A percentile compares a stretch with the other conserved stretches of the same genome.
Evolutionary conservation across 1,140 invertebrate genomes (phyloP).

Genomic region (Drosophila nigrodunni): DNA sequence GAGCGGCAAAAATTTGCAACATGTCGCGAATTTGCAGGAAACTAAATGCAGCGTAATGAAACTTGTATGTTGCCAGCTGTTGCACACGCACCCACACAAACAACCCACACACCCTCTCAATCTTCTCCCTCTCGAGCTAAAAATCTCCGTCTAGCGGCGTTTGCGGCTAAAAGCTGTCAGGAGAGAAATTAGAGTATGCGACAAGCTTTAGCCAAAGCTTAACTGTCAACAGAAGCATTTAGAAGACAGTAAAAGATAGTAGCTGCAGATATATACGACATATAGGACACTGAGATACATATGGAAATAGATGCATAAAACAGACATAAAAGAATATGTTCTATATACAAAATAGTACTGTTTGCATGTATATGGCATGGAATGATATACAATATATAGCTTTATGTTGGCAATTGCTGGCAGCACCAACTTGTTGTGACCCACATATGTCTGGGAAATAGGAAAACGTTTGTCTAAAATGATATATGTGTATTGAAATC

Average conservation of each 20-base stretch:
- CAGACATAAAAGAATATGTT: not conserved
- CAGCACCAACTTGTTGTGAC: constrained; percentile 18
- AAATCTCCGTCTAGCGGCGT: constrained; percentile 1
- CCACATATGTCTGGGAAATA: constrained; percentile 8
- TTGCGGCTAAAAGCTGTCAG: constrained; percentile 45
- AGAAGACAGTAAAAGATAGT: constrained; percentile 9
- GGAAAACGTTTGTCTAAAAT: constrained; percentile 15
- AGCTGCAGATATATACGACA: constrained; percentile 25
- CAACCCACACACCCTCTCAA: not conserved
- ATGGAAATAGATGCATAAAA: not conserved
- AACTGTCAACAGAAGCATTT: constrained; percentile 52
- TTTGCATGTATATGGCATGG: not conserved
- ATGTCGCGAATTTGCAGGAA: constrained; percentile 35
- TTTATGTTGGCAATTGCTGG: constrained; percentile 31
- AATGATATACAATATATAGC: constrained; percentile 22
- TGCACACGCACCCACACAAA: not conserved
- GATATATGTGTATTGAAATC: constrained; percentile 23
- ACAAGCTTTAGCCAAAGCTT: constrained; percentile 33
- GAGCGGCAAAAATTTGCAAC: constrained; percentile 46
- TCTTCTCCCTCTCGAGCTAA: not conserved
- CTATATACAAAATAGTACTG: not conserved
- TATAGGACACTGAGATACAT: constrained; percentile 9
- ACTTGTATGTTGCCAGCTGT: constrained; percentile 45
- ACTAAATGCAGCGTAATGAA: constrained; percentile 52
- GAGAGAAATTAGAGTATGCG: constrained; percentile 46